Evolutionary conservation across 2,113 vertebrate species (phyloP), one percentile per base, ranked within the genome.

Genomic region (Empidonax traillii): DNA sequence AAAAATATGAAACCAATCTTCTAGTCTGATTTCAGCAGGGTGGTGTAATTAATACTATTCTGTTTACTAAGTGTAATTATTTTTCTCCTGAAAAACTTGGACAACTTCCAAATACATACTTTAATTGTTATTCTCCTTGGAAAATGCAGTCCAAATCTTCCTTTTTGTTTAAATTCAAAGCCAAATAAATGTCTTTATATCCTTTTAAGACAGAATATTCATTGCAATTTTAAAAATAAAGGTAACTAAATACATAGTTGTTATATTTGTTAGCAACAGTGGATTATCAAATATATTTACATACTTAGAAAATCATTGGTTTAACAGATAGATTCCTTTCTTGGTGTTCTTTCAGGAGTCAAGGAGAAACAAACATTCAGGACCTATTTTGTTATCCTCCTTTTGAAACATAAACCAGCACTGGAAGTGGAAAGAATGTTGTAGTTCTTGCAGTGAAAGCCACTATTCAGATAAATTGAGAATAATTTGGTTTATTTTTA

Each of bases 301-400:
- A 89, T 63, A 82, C 10, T 59, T 67, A 47, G 20, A 19, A 88
- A 84, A 84, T 93, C 19, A 87, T 43, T 93, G 47, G 27, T 80
- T 94, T 96, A 89, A 61, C 30, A 95, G 78, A 73, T 20, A 85
- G 12, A 85, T 94, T 96, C 85, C n/a, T 94, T 97, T 93, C 58
- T 92, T 58, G 39, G 12, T 85, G 61, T 51, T 94, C 20, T 92
- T 97, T 81, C 51, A 69, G 51, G 13, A 79, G 73, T 77, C 72
- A 96, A 93, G 89, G 33, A 68, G 49, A 95, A 96, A 83, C 37
- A 77, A 96, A 71, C 35, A 83, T 96, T 88, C 9, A 71, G 73
- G 62, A 81, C 39, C 19, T 33, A 76, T 82, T 96, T 65, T 4
- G 24, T 92, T 94, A 72, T 89, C 67, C 94, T 96, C 68, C 46